These are phyloP conservation scores for Philantomba maxwellii DNA, from an alignment of 2,113 vertebrate genomes.

Conservation along the genomic window DNA sequence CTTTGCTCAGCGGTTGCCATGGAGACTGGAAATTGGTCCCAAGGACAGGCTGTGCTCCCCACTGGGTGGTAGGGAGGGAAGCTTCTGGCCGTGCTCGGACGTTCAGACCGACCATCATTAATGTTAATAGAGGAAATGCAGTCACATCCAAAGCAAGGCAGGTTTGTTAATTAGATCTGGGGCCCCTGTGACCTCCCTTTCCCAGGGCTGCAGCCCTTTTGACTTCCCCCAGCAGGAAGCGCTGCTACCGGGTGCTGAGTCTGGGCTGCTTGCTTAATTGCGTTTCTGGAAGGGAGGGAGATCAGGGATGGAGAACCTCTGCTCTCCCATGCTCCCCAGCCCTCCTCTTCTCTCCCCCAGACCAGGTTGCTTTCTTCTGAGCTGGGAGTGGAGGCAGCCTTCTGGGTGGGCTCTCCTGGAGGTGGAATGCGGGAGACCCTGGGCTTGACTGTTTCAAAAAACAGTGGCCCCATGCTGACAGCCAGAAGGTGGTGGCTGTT, in stretches of 20 bases:
- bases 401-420: neutral
- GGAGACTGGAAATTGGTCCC: slow-evolving; percentile 65
- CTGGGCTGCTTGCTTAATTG: slow-evolving; percentile 59
- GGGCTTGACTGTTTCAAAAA: neutral
- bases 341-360: neutral
- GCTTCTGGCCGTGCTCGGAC: slow-evolving; percentile 29
- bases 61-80: slow-evolving; percentile 6
- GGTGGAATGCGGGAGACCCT: neutral
- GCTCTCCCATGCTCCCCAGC: neutral
- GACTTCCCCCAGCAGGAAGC: slow-evolving; percentile 63
- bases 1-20: slow-evolving; percentile 63
- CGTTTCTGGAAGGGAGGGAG: slow-evolving; percentile 2
- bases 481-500: neutral
- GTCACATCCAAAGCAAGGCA: slow-evolving; percentile 49
- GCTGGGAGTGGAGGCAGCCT: neutral
- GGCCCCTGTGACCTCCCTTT: slow-evolving; percentile 54
- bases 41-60: slow-evolving; percentile 41
- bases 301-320: slow-evolving; percentile 14
- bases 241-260: neutral
- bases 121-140: slow-evolving; percentile 57
- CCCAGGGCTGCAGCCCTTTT: slow-evolving; percentile 1
- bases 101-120: slow-evolving; percentile 52
- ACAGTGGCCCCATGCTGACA: neutral
- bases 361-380: neutral
- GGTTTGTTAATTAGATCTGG: slow-evolving; percentile 67